Evolutionary conservation across 1,140 invertebrate species (phyloP), one percentile per base, ranked within the genome.

Genomic region (Sarcophaga bullata): DNA sequence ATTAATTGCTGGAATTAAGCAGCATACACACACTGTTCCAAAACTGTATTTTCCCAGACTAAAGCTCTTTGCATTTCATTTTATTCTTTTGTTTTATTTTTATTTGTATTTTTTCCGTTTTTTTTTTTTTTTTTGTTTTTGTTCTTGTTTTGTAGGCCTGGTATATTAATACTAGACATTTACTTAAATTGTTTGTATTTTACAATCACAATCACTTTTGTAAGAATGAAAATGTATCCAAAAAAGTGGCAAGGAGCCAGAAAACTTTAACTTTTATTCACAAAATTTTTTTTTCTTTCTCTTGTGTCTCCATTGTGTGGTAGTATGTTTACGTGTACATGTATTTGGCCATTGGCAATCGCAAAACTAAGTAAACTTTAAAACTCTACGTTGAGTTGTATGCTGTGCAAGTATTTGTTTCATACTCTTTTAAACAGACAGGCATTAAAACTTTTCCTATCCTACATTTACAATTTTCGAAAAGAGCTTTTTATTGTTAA

Each of bases 1-100:
- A 81, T 81, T 81, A 81, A 81, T 81, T 81, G 80, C 80, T 81
- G 80, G 80, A 81, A 81, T 81, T 81, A 81, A 81, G 46, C 62
- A 50, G 75, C 6, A 25, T 37, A 72, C 19, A 81, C 62, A 81
- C 49, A 54, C 48, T 68, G n/a, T n/a, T 48, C 47, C 15, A 11
- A 15, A 50, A 37, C 11, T 50, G 75, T 48, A 19, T 48, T n/a
- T n/a, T n/a, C n/a, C n/a, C 15, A 37, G 25, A 37, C 25, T 37
- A 2, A 4, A 37, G 25, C 25, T 37, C 73, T 76, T 50, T 76
- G 13, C 10, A 11, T 76, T 50, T 58, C 37, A 6, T 80, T 58
- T 58, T 54, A 47, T 54, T 50, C 54, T 50, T 37, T 58, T 58
- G 11, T 80, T 58, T 58, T 54, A 47, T 54, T 50, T 80, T 50